Conservation (phyloP, 2,888 invertebrate species). For the Antheraea yamamai region DNA sequence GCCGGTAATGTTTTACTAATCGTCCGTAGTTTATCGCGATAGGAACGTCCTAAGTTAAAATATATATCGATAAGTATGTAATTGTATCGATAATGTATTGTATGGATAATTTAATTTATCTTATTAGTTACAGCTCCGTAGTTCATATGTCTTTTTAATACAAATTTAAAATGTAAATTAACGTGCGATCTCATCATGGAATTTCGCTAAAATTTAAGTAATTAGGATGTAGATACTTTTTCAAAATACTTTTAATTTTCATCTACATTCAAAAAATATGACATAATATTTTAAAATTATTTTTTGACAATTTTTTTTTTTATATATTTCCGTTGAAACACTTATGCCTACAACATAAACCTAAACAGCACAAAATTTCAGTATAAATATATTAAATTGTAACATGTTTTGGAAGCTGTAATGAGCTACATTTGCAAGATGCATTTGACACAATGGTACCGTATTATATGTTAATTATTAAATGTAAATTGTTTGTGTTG, state of each 20-base stretch:
- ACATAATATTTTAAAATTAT: not conserved
- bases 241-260: no score
- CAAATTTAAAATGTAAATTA: not conserved
- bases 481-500: constrained; percentile 62
- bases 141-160: not conserved
- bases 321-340: not conserved
- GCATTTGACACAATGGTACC: no score
- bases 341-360: no score
- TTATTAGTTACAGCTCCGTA: not conserved
- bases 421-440: no score
- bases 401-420: no score
- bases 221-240: no score
- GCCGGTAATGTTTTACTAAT: not conserved
- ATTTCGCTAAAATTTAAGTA: not conserved
- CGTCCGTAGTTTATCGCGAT: not conserved
- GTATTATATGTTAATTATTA: constrained; percentile 4
- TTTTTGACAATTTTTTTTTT: not conserved
- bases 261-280: no score
- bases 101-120: not conserved
- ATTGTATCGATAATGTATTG: not conserved
- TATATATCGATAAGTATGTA: not conserved
- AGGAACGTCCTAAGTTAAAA: not conserved
- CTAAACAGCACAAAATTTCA: not conserved
- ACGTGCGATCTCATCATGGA: not conserved
- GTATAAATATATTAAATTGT: not conserved